These are phyloP conservation scores for Mesorhabditis spiculigera DNA, from an alignment of 2,888 invertebrate species.

Conservation along the genomic window DNA sequence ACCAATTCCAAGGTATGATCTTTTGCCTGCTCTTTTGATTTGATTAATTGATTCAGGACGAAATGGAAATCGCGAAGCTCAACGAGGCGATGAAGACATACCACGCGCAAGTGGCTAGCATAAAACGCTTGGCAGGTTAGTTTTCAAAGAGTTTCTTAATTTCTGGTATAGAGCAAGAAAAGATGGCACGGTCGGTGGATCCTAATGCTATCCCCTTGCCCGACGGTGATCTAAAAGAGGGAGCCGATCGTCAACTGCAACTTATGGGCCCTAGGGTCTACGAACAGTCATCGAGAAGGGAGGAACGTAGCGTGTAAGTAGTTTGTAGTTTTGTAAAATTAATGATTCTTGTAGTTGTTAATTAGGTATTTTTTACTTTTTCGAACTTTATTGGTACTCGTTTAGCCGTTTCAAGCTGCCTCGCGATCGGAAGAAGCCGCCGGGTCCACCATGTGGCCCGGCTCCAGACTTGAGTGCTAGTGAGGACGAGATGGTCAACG, in stretches of 20 bases:
- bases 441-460: conserved; percentile 46
- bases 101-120: conserved; percentile 18
- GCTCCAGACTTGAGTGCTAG: conserved; percentile 37
- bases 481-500: conserved; percentile 28
- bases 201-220: conserved; percentile 33
- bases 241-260: conserved; percentile 11
- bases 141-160: conserved; percentile 1
- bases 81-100: conserved; percentile 31
- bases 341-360: not conserved
- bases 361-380: not conserved
- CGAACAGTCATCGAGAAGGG: conserved; percentile 1
- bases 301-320: conserved; percentile 6
- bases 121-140: conserved; percentile 23
- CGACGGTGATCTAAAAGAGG: conserved; percentile 18
- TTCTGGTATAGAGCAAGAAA: conserved; percentile 25
- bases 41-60: conserved; percentile 17
- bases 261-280: not conserved
- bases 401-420: conserved; percentile 6
- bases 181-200: conserved; percentile 27
- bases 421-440: conserved; percentile 22
- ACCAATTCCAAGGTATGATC: not conserved
- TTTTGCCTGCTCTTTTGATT: not conserved
- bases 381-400: too few species aligned
- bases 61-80: conserved; percentile 25
- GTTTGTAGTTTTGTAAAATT: not conserved